Evolutionary conservation across 2,888 invertebrate genomes (phyloP), one percentile per base, ranked within the genome.

Genomic region (Trichopoda pennipes): DNA sequence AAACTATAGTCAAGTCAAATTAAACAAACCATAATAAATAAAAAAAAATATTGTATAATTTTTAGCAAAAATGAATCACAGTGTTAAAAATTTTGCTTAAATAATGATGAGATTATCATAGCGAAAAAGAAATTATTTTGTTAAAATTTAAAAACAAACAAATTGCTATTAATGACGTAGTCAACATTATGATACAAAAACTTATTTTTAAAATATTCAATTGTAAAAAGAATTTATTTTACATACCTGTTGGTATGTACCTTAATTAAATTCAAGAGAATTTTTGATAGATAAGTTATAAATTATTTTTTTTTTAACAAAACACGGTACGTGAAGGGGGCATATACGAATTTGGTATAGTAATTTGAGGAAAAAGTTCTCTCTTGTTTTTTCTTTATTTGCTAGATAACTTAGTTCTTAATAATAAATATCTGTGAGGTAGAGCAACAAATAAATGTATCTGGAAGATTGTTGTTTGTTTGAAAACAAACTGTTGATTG

Each of bases 401-500:
- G 10, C 3, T 7, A 49, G 47, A 49, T 47, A 47, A 47, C n/a
- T 3, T 17, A 16, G 7, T 8, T 28, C 28, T 28, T 28, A 28
- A 8, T 28, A 28, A 28, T 8, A 7, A 4, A 28, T 28, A 28
- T 2, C 28, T 28, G 28, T 28, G 28, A 44, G n/a, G 8, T 53
- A 53, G 70, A 23, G 51, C 61, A 69, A 49, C 64, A 12, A 19
- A 60, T 53, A 28, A 75, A 61, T 19, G 63, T 77, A 75, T 73
- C 68, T 79, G 4, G 7, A 1, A 83, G 77, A 80, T 72, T 32
- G 47, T 61, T 56, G 53, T 55, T 66, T 63, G n/a, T 56, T 53
- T 49, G 56, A 80, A 85, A 86, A 88, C 90, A 90, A 91, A 88
- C 88, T 87, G 88, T 87, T 90, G 90, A 90, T 90, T 90, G 90